These are phyloP conservation scores for Yponomeuta evonymella DNA, from an alignment of 2,888 invertebrate genomes.

Conservation along the genomic window DNA sequence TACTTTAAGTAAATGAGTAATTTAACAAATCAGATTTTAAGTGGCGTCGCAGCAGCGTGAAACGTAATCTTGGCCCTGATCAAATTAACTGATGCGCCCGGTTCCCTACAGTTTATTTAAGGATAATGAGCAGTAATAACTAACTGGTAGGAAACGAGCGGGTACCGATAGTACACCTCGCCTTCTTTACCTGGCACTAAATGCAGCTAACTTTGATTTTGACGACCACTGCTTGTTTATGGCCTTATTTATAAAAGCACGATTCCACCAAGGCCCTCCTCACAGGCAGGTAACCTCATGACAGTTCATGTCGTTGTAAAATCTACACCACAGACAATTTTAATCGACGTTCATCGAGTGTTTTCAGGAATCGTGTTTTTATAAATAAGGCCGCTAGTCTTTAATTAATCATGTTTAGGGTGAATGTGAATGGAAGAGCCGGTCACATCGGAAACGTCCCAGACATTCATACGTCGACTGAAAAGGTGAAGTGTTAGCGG, in stretches of 20 bases:
- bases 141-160: slow-evolving; percentile 36
- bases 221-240: background rate
- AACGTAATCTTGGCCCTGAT: slow-evolving; percentile 49
- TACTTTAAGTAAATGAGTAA: slow-evolving; percentile 53
- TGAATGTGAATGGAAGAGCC: too few relatives aligned
- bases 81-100: slow-evolving; percentile 54
- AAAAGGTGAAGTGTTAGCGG: too few relatives aligned
- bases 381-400: too few relatives aligned
- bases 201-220: background rate
- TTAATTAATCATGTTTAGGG: too few relatives aligned
- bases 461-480: too few relatives aligned
- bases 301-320: too few relatives aligned
- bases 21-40: slow-evolving; percentile 58
- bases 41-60: slow-evolving; percentile 34
- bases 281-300: too few relatives aligned
- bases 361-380: too few relatives aligned
- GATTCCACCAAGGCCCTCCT: background rate
- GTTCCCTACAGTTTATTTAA: slow-evolving; percentile 48
- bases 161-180: slow-evolving; percentile 40
- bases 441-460: too few relatives aligned
- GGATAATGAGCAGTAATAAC: slow-evolving; percentile 56
- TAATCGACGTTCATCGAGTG: too few relatives aligned
- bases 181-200: too few relatives aligned
- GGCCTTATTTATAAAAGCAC: background rate
- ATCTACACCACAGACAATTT: too few relatives aligned